These are phyloP conservation scores for Hybognathus amarus DNA, from an alignment of 2,797 vertebrate genomes.

Conservation along the genomic window DNA sequence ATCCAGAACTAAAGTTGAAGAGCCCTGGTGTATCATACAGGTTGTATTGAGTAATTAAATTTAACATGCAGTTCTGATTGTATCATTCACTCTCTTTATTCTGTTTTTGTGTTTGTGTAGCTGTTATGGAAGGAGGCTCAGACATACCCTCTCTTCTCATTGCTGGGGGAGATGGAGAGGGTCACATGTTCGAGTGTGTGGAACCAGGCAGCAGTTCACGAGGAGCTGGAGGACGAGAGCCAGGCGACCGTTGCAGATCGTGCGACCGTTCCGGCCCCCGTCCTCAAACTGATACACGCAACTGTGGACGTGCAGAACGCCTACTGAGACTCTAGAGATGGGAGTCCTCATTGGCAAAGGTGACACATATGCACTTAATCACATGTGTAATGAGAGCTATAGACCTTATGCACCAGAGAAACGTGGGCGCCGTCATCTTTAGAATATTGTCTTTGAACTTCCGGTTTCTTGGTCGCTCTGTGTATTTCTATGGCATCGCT, in stretches of 20 bases:
- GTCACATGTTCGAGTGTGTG: slow-evolving; percentile 98
- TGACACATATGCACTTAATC: slow-evolving; percentile 62
- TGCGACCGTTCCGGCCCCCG: slow-evolving; percentile 96
- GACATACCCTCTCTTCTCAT: slow-evolving; percentile 90
- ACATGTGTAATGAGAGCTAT: not conserved
- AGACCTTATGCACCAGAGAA: too few relatives aligned
- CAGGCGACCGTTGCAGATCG: slow-evolving; percentile 90
- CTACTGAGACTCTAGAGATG: slow-evolving; percentile 94
- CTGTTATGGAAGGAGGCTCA: slow-evolving; percentile 98
- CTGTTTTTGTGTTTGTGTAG: slow-evolving; percentile 67
- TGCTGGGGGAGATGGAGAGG: slow-evolving; percentile 94
- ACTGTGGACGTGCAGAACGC: slow-evolving; percentile 92
- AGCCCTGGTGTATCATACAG: not conserved
- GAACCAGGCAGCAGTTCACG: slow-evolving; percentile 95
- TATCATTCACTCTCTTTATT: not conserved
- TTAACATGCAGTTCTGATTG: not conserved
- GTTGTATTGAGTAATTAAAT: not conserved
- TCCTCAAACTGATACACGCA: slow-evolving; percentile 93
- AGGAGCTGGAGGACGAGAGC: slow-evolving; percentile 97
- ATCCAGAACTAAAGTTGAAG: not conserved
- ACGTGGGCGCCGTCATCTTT: too few relatives aligned
- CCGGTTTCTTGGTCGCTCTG: too few relatives aligned
- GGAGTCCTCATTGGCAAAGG: slow-evolving; percentile 98
- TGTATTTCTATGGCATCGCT: too few relatives aligned
- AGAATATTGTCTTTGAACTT: too few relatives aligned